A percentile compares a stretch with the other conserved stretches of the same genome.
Conservation (phyloP, 1,140 invertebrate species). For the Agraylea sexmaculata region DNA sequence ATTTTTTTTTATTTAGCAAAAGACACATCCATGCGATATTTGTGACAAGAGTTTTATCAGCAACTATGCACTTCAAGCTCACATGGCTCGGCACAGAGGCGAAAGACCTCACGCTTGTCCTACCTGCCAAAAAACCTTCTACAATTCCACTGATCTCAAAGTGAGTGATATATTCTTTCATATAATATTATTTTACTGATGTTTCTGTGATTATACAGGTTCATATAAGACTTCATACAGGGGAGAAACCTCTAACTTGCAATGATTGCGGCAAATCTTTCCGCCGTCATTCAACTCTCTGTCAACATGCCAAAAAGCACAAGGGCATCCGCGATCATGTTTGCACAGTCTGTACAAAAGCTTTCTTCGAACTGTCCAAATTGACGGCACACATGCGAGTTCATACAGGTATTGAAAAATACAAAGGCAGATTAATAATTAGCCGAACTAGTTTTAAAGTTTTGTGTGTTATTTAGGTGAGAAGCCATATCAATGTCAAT, state of each 20-base stretch:
- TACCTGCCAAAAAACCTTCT: conserved; percentile 36
- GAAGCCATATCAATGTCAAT: conserved; percentile 48
- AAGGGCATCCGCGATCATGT: conserved; percentile 36
- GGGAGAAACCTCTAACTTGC: conserved; percentile 69
- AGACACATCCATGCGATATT: conserved; percentile 35
- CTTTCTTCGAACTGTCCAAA: conserved; percentile 39
- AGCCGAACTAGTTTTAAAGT: background rate
- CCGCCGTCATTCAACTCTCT: conserved; percentile 36
- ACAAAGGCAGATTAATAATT: background rate
- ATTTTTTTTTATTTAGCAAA: conserved; percentile 24
- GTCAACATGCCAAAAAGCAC: conserved; percentile 41
- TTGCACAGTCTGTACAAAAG: conserved; percentile 33
- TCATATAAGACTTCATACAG: conserved; percentile 71
- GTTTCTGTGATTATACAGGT: conserved; percentile 18
- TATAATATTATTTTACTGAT: background rate
- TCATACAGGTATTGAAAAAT: conserved; percentile 40
- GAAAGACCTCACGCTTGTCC: conserved; percentile 35
- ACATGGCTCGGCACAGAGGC: conserved; percentile 35
- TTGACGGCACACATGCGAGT: conserved; percentile 38
- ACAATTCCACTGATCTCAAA: conserved; percentile 39
- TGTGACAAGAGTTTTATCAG: conserved; percentile 39
- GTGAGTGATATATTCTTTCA: conserved; percentile 12
- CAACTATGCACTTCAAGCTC: conserved; percentile 36
- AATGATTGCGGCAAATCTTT: conserved; percentile 53
- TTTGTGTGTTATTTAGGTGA: conserved; percentile 34